Percentiles rank a stretch among this genome's conserved stretches.
Evolutionary conservation across 2,113 vertebrate species (phyloP).

Genomic region (Xyliphius kryptos): DNA sequence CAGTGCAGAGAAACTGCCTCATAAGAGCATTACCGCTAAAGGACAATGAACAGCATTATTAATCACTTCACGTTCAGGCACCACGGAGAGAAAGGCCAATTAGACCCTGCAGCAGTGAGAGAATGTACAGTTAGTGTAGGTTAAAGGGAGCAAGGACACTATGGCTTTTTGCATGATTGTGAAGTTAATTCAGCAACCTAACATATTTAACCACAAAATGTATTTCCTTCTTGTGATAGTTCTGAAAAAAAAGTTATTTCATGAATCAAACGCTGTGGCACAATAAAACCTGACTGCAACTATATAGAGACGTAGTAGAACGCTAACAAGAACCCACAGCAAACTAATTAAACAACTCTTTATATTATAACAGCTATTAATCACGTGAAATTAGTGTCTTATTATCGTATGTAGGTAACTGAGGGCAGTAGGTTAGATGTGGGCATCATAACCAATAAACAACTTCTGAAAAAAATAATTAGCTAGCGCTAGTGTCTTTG

Average conservation of each 20-base stretch:
- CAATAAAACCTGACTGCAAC: too few species aligned
- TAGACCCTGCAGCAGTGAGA: not conserved
- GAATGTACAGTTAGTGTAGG: not conserved
- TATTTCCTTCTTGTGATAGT: not conserved
- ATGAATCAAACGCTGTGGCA: too few species aligned
- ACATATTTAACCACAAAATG: not conserved
- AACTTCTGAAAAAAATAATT: too few species aligned
- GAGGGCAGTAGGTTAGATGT: too few species aligned
- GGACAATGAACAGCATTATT: conserved; percentile 15
- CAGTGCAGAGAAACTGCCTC: conserved; percentile 2
- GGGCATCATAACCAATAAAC: too few species aligned
- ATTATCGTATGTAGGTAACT: too few species aligned
- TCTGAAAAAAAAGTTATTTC: too few species aligned
- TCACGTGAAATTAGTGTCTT: not conserved
- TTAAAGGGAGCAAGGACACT: not conserved
- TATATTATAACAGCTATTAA: not conserved
- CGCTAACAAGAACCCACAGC: not conserved
- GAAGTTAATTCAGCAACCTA: not conserved
- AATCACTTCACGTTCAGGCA: conserved; percentile 23
- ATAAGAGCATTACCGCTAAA: conserved; percentile 11
- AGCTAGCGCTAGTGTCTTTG: too few species aligned
- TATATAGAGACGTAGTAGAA: too few species aligned
- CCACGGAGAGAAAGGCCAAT: conserved; percentile 9
- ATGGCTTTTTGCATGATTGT: not conserved
- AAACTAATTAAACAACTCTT: not conserved